Evolutionary conservation across 2,888 invertebrate genomes (phyloP), one percentile per base, ranked within the genome.

Genomic region (Slavum lentiscoides): DNA sequence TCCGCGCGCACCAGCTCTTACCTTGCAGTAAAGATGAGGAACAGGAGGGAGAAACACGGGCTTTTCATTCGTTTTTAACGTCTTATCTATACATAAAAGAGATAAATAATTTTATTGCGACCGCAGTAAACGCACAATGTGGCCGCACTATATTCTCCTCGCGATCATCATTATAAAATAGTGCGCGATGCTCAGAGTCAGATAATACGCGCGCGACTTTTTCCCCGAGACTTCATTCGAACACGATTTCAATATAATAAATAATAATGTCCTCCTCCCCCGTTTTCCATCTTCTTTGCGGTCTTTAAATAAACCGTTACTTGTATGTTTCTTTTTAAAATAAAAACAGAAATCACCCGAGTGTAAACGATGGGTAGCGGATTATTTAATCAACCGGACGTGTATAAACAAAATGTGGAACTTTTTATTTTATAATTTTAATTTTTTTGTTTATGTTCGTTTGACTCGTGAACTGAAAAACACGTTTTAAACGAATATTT

Each of bases 31-130:
- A 11, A 15, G 49, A 11, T 1, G 7, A 3, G 49, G 13, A 3
- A 3, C 1, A 3, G 49, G 49, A 11, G 13, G 49, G 13, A 11
- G 43, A 43, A 74, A 49, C 55, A 21, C 21, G 21, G 21, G 17
- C n/a, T 39, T 64, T 53, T 55, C 37, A 39, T 74, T 74, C 55
- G 30, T 66, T 74, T 66, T 74, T 55, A 74, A 74, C 17, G 39
- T 66, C 55, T 74, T 64, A 66, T 74, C 64, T 74, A 17, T 66
- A n/a, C n/a, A 30, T 39, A 66, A 74, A 74, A 74, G 39, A 66
- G 55, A 74, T 66, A 74, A 55, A 66, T 74, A 74, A 74, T 74
- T 74, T 23, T 74, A 64, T 55, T 55, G 37, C 64, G 30, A 17
- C 37, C 64, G n/a, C 15, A 64, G 53, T 30, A 21, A 49, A 43